Percentiles rank a stretch among this genome's conserved stretches.
Evolutionary conservation across 1,140 invertebrate genomes (phyloP).

Genomic region (Ceratina calcarata): DNA sequence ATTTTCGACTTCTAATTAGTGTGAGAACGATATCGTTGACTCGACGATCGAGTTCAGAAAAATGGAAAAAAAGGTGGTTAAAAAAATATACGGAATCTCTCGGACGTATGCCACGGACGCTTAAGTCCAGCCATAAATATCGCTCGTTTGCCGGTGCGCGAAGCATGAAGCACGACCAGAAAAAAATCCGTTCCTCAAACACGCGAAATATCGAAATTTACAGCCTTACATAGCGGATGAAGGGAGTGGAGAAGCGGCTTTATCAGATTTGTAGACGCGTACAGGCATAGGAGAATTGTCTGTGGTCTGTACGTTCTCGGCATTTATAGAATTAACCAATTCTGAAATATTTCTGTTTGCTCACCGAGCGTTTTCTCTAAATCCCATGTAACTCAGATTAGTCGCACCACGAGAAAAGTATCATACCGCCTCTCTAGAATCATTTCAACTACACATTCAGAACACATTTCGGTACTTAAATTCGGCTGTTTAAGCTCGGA

Average conservation of each 20-base stretch:
- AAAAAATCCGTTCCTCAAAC: constrained; percentile 77
- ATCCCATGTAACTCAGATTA: background rate
- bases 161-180: constrained; percentile 71
- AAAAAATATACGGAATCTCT: background rate
- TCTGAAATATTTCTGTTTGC: constrained; percentile 37
- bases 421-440: no score
- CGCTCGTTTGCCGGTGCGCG: constrained; percentile 67
- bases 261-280: constrained; percentile 72
- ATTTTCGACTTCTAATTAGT: constrained; percentile 21
- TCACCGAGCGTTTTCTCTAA: background rate
- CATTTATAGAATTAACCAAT: constrained; percentile 44
- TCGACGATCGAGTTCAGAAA: background rate
- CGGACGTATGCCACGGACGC: constrained; percentile 27
- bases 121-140: constrained; percentile 67
- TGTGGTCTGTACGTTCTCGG: constrained; percentile 1
- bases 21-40: background rate
- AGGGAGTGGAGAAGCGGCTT: constrained; percentile 68
- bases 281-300: background rate
- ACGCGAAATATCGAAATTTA: constrained; percentile 74
- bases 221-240: constrained; percentile 75
- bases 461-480: no score
- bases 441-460: no score
- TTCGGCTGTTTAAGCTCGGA: no score
- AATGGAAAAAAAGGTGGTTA: background rate
- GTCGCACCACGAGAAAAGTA: no score